Percentiles rank a stretch among this genome's conserved stretches.
Evolutionary conservation across 2,113 vertebrate species (phyloP).

Genomic region (Anolis carolinensis): DNA sequence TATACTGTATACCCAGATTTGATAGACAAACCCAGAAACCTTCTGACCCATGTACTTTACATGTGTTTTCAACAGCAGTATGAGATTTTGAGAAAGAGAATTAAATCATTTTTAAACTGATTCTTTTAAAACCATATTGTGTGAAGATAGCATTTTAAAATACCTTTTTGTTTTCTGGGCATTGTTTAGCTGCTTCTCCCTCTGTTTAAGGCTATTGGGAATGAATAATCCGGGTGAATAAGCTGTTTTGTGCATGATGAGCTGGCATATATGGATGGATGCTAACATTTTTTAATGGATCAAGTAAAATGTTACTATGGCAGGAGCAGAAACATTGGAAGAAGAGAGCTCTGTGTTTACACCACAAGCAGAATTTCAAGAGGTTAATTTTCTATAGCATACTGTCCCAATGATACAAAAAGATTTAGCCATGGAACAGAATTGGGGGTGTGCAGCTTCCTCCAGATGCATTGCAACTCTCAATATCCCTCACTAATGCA

Average conservation of each 20-base stretch:
- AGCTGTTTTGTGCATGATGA: slow-evolving; percentile 66
- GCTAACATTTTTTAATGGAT: slow-evolving; percentile 24
- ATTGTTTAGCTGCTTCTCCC: slow-evolving; percentile 49
- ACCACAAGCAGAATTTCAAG: neutral
- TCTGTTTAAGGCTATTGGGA: slow-evolving; percentile 2
- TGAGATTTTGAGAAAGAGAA: neutral
- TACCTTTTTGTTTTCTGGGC: slow-evolving; percentile 24
- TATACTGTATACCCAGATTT: too few species aligned
- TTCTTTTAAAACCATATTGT: too few species aligned
- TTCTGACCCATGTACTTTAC: too few species aligned
- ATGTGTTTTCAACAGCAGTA: too few species aligned
- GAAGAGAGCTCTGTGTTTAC: neutral
- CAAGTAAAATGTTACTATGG: neutral
- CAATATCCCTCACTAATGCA: too few species aligned
- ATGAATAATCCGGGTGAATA: slow-evolving; percentile 69
- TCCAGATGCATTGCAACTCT: too few species aligned
- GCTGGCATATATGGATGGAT: slow-evolving; percentile 50
- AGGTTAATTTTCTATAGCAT: neutral
- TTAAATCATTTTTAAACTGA: neutral
- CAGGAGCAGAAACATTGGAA: neutral
- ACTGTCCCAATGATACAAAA: too few species aligned
- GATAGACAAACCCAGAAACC: too few species aligned
- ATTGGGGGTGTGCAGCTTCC: too few species aligned
- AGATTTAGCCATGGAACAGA: too few species aligned
- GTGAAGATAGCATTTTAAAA: neutral